Evolutionary conservation across 2,888 invertebrate species (phyloP).

Genomic region (Zaprionus bogoriensis): DNA sequence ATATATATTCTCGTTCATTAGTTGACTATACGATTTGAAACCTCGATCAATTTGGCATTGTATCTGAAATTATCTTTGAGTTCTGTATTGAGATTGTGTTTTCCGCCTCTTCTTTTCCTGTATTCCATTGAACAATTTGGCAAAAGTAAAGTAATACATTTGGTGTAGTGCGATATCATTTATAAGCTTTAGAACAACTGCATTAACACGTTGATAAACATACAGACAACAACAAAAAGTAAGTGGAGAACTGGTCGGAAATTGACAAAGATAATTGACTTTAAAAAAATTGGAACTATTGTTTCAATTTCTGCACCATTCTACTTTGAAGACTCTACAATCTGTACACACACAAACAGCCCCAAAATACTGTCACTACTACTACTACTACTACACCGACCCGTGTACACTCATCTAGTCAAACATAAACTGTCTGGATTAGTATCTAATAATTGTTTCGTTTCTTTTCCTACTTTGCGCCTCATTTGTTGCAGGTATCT

Average conservation of each 20-base stretch:
- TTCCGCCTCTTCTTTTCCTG: conserved; percentile 1
- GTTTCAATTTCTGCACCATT: neutral
- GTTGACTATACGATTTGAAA: conserved; percentile 27
- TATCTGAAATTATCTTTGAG: conserved; percentile 23
- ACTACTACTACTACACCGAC: neutral
- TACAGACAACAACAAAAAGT: conserved; percentile 1
- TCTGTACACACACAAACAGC: conserved; percentile 5
- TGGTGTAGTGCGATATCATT: conserved; percentile 44
- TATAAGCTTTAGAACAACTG: conserved; percentile 25
- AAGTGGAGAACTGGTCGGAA: conserved; percentile 4
- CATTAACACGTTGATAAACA: conserved; percentile 22
- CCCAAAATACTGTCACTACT: neutral
- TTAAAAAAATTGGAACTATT: neutral
- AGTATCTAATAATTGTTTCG: conserved; percentile 71
- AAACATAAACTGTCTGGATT: conserved; percentile 60
- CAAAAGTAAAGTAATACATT: conserved; percentile 27
- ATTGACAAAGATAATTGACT: conserved; percentile 1
- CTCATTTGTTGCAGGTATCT: conserved; percentile 79
- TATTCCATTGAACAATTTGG: conserved; percentile 32
- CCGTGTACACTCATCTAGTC: conserved; percentile 36
- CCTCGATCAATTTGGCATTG: conserved; percentile 35
- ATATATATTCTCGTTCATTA: conserved; percentile 38
- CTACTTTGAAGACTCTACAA: neutral
- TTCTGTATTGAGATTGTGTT: conserved; percentile 32
- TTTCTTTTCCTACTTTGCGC: conserved; percentile 77